Evolutionary conservation across 1,140 invertebrate species (phyloP).

Genomic region (Drosophila mojavensis): DNA sequence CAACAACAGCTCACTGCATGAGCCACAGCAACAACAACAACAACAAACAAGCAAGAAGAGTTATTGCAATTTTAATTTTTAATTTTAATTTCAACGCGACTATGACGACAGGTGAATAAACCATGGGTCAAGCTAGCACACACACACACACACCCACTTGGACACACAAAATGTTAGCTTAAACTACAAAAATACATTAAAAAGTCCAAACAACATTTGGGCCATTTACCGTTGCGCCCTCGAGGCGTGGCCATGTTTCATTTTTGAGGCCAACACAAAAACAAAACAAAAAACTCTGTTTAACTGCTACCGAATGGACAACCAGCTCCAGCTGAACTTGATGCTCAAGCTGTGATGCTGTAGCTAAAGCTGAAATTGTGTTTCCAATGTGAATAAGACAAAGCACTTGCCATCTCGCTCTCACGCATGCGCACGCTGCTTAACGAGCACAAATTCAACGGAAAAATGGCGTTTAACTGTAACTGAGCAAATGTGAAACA

Average conservation of each 20-base stretch:
- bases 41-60: constrained; percentile 28
- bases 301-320: constrained; percentile 58
- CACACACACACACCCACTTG: too few relatives aligned
- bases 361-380: constrained; percentile 27
- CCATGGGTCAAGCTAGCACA: constrained; percentile 59
- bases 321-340: not conserved
- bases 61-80: constrained; percentile 76
- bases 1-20: constrained; percentile 32
- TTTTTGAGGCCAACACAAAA: constrained; percentile 65
- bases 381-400: not conserved
- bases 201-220: constrained; percentile 41
- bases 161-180: constrained; percentile 12
- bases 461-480: constrained; percentile 81
- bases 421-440: constrained; percentile 29
- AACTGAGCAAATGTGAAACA: constrained; percentile 77
- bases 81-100: constrained; percentile 57
- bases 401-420: constrained; percentile 16
- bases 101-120: constrained; percentile 79
- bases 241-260: constrained; percentile 69
- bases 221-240: constrained; percentile 77
- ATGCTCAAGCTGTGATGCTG: not conserved
- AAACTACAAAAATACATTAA: constrained; percentile 16
- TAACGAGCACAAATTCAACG: constrained; percentile 66
- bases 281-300: not conserved
- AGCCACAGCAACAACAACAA: constrained; percentile 18